Evolutionary conservation across 2,113 vertebrate species (phyloP), one percentile per base, ranked within the genome.

Genomic region (Nematolebias whitei): DNA sequence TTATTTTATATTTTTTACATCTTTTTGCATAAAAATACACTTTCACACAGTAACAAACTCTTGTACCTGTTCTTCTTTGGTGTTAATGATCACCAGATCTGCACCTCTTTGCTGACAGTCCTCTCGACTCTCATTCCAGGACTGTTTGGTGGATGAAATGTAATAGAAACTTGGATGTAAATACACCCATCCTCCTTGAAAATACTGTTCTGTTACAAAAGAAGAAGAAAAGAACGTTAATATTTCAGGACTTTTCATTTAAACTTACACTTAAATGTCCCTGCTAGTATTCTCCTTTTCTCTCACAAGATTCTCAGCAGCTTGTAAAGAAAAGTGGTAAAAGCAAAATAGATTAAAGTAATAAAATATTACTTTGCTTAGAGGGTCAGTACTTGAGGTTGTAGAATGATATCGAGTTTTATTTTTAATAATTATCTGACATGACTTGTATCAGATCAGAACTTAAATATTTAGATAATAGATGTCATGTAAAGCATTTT

Each of bases 41-140:
- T 14, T 3, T 14, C 11, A 20, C 19, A 35, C 5, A 35, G 32
- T 29, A 5, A 44, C 14, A 62, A 19, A 48, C 13, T 45, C 0
- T 18, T 45, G 29, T 16, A 85, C 84, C 81, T 82, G 76, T 24
- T 87, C 79, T 9, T 65, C 65, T 60, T 47, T 68, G 58, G 54
- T 73, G 63, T 80, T 57, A 8, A 87, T 78, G 12, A 84, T 43
- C 4, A 75, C 35, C 53, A 82, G 64, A 57, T 87, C 82, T 16
- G 73, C 63, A 10, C 15, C 57, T 59, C 41, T 66, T 18, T 35
- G 44, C 11, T 6, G 57, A 61, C 85, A 87, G 41, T 63, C 35
- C 0, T 20, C 5, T 81, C 73, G 54, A 19, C 85, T 83, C 1
- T 65, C 12, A 0, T 55, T 5, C 81, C 81, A 84, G 19, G 48